Evolutionary conservation across 1,140 invertebrate species (phyloP).

Genomic region (Drosophila seguyi): DNA sequence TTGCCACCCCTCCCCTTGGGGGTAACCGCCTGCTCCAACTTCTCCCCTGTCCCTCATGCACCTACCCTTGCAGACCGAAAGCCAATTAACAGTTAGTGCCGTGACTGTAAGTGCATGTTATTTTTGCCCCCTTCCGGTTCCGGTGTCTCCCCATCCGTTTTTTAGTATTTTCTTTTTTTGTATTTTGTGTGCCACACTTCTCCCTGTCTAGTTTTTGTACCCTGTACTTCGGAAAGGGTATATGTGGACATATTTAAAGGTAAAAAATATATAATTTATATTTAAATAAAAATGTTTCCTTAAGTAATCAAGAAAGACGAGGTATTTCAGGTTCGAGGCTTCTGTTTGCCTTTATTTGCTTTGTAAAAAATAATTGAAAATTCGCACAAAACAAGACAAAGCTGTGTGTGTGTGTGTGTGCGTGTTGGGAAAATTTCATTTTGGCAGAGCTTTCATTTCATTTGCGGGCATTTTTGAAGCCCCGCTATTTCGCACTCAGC

Average conservation of each 20-base stretch:
- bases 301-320: not conserved
- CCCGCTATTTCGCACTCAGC: conserved; percentile 14
- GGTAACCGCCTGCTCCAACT: not conserved
- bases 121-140: conserved; percentile 21
- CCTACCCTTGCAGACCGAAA: conserved; percentile 20
- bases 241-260: not conserved
- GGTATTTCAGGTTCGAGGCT: not conserved
- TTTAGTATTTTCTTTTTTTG: not conserved
- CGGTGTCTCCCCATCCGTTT: conserved; percentile 20
- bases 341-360: conserved; percentile 8
- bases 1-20: not conserved
- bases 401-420: conserved; percentile 10
- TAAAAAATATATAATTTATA: too few relatives aligned
- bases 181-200: not conserved
- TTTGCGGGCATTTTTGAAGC: conserved; percentile 51
- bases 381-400: conserved; percentile 50
- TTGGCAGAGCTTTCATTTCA: conserved; percentile 61
- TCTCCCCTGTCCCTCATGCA: not conserved
- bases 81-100: conserved; percentile 67
- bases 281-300: not conserved
- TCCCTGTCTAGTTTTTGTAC: not conserved
- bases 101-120: conserved; percentile 45
- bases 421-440: conserved; percentile 67
- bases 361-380: conserved; percentile 66
- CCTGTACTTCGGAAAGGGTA: not conserved